Percentiles rank a stretch among this genome's conserved stretches.
Evolutionary conservation across 2,797 vertebrate species (phyloP).

Genomic region (Eurystomus glaucurus): DNA sequence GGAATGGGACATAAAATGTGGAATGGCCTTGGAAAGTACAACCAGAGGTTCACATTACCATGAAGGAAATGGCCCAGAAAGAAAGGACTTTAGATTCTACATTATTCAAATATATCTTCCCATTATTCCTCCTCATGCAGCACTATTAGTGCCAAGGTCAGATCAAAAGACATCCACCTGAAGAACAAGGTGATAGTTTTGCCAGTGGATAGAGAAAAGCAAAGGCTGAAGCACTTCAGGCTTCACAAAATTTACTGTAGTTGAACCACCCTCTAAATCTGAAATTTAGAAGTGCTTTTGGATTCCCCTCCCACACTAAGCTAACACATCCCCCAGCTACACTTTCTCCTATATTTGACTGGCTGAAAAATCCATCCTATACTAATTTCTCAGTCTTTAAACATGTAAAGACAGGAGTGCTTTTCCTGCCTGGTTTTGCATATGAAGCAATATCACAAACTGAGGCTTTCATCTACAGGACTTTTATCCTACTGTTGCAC

Average conservation of each 20-base stretch:
- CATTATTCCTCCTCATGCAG: not conserved
- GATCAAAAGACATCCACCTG: not conserved
- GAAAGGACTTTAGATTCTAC: not conserved
- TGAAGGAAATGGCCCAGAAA: not conserved
- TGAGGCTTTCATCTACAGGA: not conserved
- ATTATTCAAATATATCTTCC: not conserved
- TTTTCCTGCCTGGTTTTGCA: not conserved
- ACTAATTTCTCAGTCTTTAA: not conserved
- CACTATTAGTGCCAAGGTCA: not conserved
- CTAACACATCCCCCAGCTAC: not conserved
- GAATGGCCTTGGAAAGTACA: not conserved
- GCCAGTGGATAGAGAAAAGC: not conserved
- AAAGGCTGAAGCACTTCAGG: not conserved
- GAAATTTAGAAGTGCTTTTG: not conserved
- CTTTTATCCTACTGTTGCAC: not conserved
- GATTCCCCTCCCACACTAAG: constrained; percentile 8
- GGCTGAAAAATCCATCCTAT: not conserved
- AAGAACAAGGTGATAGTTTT: constrained; percentile 6
- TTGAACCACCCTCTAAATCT: not conserved
- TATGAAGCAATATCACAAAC: not conserved
- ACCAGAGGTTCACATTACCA: not conserved
- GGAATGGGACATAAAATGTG: not conserved
- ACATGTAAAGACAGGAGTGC: not conserved
- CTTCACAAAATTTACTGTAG: not conserved
- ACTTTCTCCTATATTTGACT: not conserved